phyloP scores from a whole-genome alignment of 1,140 invertebrate species.

The Dinoponera quadriceps region DNA sequence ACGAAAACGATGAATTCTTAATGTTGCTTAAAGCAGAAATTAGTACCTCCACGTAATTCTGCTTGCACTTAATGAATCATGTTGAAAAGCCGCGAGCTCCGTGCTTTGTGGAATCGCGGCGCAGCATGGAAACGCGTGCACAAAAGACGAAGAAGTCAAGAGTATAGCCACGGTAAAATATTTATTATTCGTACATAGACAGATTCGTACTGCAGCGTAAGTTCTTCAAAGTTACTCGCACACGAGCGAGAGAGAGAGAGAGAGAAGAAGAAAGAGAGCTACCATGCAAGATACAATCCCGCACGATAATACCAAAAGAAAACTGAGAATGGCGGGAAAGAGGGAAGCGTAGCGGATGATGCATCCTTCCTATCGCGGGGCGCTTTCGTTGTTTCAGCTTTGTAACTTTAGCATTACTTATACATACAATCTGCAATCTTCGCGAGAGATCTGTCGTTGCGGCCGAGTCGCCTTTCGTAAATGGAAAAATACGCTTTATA shows the following conservation, averaged over 20 bases:
- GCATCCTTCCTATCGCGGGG: conserved; percentile 35
- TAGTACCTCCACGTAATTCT: conserved; percentile 46
- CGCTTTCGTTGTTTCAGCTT: conserved; percentile 49
- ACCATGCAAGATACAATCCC: conserved; percentile 40
- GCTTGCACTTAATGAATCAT: conserved; percentile 55
- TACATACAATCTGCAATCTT: conserved; percentile 64
- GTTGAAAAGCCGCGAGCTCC: conserved; percentile 45
- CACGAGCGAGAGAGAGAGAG: no score
- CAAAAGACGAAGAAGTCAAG: conserved; percentile 49
- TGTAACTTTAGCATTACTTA: conserved; percentile 66
- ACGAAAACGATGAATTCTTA: conserved; percentile 48
- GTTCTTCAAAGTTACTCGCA: conserved; percentile 53
- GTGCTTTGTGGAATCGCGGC: conserved; percentile 29
- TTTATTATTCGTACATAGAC: conserved; percentile 55
- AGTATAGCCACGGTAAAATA: conserved; percentile 54
- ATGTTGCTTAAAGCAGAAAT: conserved; percentile 54
- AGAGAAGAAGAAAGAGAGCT: neutral
- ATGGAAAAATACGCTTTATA: neutral
- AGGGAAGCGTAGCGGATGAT: conserved; percentile 24
- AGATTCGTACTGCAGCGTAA: conserved; percentile 7
- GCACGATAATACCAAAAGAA: conserved; percentile 45
- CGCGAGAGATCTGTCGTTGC: conserved; percentile 21
- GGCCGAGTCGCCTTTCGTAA: conserved; percentile 48
- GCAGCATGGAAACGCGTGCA: conserved; percentile 22
- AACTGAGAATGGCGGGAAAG: neutral